These are phyloP conservation scores for Siderastrea siderea DNA, from an alignment of 92 coral and sea anemone species.

Conservation along the genomic window DNA sequence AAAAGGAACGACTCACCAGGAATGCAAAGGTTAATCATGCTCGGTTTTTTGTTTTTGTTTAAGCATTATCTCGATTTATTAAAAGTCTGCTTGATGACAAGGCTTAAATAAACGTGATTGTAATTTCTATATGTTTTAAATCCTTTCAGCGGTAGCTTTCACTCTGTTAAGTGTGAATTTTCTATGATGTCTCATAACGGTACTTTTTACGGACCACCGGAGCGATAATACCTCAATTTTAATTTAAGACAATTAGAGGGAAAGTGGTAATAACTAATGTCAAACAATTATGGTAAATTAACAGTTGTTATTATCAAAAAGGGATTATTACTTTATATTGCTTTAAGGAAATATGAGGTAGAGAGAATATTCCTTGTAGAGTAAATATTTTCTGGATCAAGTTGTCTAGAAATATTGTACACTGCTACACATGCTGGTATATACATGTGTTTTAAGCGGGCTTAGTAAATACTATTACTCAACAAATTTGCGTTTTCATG, in stretches of 20 bases:
- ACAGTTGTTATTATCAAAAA: neutral
- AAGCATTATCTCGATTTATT: neutral
- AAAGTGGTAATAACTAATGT: neutral
- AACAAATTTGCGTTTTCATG: no score
- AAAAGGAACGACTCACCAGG: neutral
- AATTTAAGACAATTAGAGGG: neutral
- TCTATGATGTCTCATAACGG: no score
- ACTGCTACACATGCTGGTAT: no score
- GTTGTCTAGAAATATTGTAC: neutral
- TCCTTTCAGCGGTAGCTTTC: neutral
- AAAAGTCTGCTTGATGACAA: neutral
- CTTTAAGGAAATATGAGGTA: neutral
- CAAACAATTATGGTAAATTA: neutral
- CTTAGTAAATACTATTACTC: no score
- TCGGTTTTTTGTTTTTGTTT: neutral
- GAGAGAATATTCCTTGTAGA: neutral
- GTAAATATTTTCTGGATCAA: neutral
- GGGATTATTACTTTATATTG: slow-evolving; percentile 16
- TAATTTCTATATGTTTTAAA: no score
- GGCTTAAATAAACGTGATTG: neutral
- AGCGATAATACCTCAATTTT: neutral
- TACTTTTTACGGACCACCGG: no score
- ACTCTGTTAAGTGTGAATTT: no score
- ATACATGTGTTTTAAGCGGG: neutral
- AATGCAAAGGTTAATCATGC: neutral